Percentiles rank a stretch among this genome's conserved stretches.
Conservation (phyloP, 2,113 vertebrate genomes). For the Muscicapa adusta region DNA sequence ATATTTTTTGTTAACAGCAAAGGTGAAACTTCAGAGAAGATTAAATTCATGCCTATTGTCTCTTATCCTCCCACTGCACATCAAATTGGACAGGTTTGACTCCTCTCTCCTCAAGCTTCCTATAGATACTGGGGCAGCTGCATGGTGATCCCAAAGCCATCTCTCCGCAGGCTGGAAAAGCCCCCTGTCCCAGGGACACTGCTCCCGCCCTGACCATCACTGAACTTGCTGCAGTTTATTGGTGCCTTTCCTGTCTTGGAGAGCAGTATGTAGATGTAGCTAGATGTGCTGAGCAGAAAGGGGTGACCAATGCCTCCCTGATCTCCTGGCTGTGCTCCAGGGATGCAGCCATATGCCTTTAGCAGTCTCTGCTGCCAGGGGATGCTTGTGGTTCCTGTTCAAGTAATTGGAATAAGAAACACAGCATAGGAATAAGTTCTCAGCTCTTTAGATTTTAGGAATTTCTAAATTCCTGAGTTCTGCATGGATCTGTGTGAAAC, state of each 20-base stretch:
- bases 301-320: background rate
- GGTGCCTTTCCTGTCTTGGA: background rate
- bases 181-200: background rate
- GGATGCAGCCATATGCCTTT: background rate
- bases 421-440: background rate
- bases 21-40: background rate
- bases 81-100: background rate
- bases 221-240: background rate
- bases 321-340: background rate
- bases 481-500: background rate
- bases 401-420: background rate
- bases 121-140: accelerated
- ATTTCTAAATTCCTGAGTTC: background rate
- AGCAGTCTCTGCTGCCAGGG: background rate
- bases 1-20: background rate
- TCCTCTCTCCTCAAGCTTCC: background rate
- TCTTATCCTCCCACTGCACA: background rate
- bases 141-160: background rate
- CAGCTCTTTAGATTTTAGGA: background rate
- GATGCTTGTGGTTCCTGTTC: background rate
- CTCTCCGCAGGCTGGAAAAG: background rate
- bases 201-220: background rate
- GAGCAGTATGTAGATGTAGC: background rate
- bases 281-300: background rate
- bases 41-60: background rate